Conservation (phyloP, 2,797 vertebrate species). For the Podarcis lilfordi region DNA sequence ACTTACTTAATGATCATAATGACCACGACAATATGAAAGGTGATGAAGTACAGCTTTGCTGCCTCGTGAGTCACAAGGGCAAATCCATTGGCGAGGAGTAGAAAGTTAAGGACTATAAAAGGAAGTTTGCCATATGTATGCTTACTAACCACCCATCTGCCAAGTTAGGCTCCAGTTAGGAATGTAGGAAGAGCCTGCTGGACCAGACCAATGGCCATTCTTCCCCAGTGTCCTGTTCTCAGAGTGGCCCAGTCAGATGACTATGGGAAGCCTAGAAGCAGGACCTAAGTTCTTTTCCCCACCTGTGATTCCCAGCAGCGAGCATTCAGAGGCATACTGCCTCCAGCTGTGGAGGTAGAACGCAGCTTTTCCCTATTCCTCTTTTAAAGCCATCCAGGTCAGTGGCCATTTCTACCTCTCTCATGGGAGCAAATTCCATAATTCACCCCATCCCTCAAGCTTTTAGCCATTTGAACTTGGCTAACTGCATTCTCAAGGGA, state of each 20-base stretch:
- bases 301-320: too few relatives aligned
- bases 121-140: not conserved
- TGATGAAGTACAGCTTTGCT: conserved; percentile 88
- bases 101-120: conserved; percentile 73
- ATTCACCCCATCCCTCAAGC: too few relatives aligned
- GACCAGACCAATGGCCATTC: not conserved
- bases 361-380: too few relatives aligned
- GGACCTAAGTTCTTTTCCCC: too few relatives aligned
- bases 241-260: too few relatives aligned
- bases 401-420: too few relatives aligned
- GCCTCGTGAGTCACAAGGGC: conserved; percentile 83
- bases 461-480: not conserved
- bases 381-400: too few relatives aligned
- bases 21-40: conserved; percentile 90
- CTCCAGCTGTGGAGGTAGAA: too few relatives aligned
- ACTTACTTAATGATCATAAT: conserved; percentile 95
- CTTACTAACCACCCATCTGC: not conserved
- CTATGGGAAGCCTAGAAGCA: too few relatives aligned
- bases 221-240: too few relatives aligned
- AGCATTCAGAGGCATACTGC: too few relatives aligned
- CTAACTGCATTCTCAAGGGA: not conserved
- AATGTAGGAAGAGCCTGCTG: not conserved
- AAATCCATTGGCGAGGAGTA: conserved; percentile 89
- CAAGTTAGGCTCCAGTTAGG: not conserved
- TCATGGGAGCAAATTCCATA: too few relatives aligned